phyloP scores from a whole-genome alignment of 2,113 vertebrate species.

The Chaetops frenatus region DNA sequence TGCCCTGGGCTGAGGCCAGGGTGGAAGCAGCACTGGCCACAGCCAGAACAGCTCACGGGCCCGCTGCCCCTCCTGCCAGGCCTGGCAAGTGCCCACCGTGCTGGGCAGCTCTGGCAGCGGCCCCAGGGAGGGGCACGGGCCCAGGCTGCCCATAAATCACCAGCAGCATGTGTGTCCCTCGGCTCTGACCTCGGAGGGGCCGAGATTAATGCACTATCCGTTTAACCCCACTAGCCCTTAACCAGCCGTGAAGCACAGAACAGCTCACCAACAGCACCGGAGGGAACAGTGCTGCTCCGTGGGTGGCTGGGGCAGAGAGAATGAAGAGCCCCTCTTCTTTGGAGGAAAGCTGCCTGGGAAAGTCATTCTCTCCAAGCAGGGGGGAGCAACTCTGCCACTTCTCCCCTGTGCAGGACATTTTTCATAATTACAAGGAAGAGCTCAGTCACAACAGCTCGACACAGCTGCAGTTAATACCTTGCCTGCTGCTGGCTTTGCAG shows the following conservation, averaged over 20 bases:
- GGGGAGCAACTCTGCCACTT: conserved; percentile 15
- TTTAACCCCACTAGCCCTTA: conserved; percentile 59
- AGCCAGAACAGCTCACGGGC: not conserved
- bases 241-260: conserved; percentile 35
- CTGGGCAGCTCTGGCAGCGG: not conserved
- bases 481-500: not conserved
- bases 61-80: not conserved
- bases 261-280: not conserved
- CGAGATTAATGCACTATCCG: conserved; percentile 38
- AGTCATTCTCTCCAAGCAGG: conserved; percentile 20
- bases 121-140: not conserved
- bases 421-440: conserved; percentile 55
- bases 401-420: conserved; percentile 35
- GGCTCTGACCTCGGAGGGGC: not conserved
- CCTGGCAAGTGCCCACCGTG: not conserved
- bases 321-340: not conserved
- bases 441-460: not conserved
- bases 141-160: conserved; percentile 42
- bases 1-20: not conserved
- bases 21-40: fast-evolving
- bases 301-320: conserved; percentile 37
- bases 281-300: conserved; percentile 13
- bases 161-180: not conserved
- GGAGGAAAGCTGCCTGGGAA: conserved; percentile 46
- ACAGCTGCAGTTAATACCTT: conserved; percentile 26